These are phyloP conservation scores for Chitala chitala DNA, from an alignment of 2,113 vertebrate genomes.

Conservation along the genomic window DNA sequence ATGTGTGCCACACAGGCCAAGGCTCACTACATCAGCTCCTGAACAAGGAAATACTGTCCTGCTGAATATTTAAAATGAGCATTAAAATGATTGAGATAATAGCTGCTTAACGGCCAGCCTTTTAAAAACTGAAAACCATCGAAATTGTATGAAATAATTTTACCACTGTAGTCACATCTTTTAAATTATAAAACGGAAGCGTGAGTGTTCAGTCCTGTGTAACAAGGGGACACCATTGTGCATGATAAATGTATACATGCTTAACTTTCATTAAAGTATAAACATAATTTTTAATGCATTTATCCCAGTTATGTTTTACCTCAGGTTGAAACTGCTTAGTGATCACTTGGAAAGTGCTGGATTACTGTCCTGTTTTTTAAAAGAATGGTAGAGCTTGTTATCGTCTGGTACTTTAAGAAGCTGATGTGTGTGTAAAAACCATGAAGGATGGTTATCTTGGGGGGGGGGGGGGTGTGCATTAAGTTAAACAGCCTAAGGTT, in stretches of 20 bases:
- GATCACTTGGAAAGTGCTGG: neutral
- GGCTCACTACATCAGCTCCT: no score
- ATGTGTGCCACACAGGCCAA: no score
- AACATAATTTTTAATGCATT: neutral
- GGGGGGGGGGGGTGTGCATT: neutral
- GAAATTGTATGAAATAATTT: constrained; percentile 5
- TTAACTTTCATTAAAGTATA: neutral
- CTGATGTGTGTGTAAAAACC: neutral
- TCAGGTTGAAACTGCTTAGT: neutral
- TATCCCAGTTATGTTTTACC: neutral
- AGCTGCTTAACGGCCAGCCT: neutral
- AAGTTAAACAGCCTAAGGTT: neutral
- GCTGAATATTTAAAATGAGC: constrained; percentile 7
- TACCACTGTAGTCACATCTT: neutral
- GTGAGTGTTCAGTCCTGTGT: neutral
- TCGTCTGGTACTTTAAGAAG: neutral
- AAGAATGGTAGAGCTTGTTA: neutral
- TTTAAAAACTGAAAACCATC: neutral
- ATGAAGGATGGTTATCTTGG: neutral
- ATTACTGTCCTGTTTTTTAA: neutral
- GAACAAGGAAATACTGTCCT: constrained; percentile 7
- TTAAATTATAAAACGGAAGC: constrained; percentile 8
- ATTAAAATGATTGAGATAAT: neutral
- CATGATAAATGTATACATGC: neutral
- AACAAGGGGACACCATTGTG: constrained; percentile 1